Evolutionary conservation across 2,888 invertebrate genomes (phyloP), one percentile per base, ranked within the genome.

Genomic region (Oscheius myriophilus): DNA sequence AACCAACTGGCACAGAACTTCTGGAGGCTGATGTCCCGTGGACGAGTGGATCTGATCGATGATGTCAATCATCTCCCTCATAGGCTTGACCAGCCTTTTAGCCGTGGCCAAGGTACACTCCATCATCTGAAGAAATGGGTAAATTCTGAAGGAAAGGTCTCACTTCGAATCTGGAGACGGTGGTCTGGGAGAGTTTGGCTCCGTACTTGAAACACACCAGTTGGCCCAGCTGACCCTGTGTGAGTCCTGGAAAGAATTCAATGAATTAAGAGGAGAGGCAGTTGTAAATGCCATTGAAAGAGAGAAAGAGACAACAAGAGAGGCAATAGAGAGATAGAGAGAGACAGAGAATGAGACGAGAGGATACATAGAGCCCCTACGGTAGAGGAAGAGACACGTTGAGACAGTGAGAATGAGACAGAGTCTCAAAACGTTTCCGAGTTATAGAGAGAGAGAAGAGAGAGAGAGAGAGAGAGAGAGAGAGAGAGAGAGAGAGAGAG

Each of bases 31-130:
- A 14, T 45, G 26, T 0, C 61, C 61, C 12, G 46, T 49, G 21
- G 26, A 33, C 33, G 46, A 46, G 39, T 25, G 49, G 21, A 61
- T 46, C 33, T 61, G 39, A 18, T 61, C 61, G 12, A 61, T 61
- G n/a, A 49, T 18, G n/a, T 61, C 61, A n/a, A 61, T 14, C 61
- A 61, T 61, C 26, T 61, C 61, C 33, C 33, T 49, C 61, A 61
- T 61, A 33, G 61, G 61, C 46, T 25, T 46, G 18, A 33, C 46
- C 16, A 61, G 46, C n/a, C 61, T 18, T 9, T 26, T 23, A 12
- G 61, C 61, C n/a, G 61, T 61, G 3, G 61, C 46, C 2, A 61
- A 18, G n/a, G 61, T 61, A 21, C 61, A 61, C n/a, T 61, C 61
- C 61, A 61, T 61, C 61, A 61, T 61, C 61, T 61, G 21, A 26